Evolutionary conservation across 1,140 invertebrate species (phyloP).

Genomic region (Oscheius sp.): DNA sequence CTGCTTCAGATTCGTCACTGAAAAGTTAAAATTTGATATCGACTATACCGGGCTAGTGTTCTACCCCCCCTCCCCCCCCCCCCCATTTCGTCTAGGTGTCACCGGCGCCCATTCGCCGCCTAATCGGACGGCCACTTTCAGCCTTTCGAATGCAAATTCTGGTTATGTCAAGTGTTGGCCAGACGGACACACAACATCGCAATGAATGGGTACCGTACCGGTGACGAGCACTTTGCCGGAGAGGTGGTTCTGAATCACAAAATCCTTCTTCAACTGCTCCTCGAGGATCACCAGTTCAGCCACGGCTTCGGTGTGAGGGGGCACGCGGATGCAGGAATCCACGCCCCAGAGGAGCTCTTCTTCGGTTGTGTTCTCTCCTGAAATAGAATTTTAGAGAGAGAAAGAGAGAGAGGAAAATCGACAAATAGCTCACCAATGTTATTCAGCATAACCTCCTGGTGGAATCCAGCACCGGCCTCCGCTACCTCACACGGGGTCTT

Average conservation of each 20-base stretch:
- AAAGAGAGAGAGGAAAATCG: conserved; percentile 2
- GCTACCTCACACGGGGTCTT: conserved; percentile 63
- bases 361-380: conserved; percentile 60
- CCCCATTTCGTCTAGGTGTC: too few species aligned
- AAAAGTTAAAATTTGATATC: too few species aligned
- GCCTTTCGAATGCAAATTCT: conserved; percentile 4
- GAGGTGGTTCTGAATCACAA: conserved; percentile 60
- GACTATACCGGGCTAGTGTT: too few species aligned
- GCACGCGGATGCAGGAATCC: conserved; percentile 62
- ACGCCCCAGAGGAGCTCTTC: conserved; percentile 63
- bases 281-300: conserved; percentile 63
- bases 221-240: conserved; percentile 60
- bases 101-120: too few species aligned
- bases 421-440: conserved; percentile 23
- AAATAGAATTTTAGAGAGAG: not conserved
- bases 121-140: not conserved
- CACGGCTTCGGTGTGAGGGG: conserved; percentile 50
- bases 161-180: conserved; percentile 1
- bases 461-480: conserved; percentile 62
- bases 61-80: too few species aligned
- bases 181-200: not conserved
- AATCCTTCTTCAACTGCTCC: conserved; percentile 53
- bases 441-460: conserved; percentile 44
- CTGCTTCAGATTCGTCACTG: conserved; percentile 61
- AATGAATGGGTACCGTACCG: conserved; percentile 1